These are phyloP conservation scores for Athene noctua DNA, from an alignment of 2,113 vertebrate genomes.

Conservation along the genomic window DNA sequence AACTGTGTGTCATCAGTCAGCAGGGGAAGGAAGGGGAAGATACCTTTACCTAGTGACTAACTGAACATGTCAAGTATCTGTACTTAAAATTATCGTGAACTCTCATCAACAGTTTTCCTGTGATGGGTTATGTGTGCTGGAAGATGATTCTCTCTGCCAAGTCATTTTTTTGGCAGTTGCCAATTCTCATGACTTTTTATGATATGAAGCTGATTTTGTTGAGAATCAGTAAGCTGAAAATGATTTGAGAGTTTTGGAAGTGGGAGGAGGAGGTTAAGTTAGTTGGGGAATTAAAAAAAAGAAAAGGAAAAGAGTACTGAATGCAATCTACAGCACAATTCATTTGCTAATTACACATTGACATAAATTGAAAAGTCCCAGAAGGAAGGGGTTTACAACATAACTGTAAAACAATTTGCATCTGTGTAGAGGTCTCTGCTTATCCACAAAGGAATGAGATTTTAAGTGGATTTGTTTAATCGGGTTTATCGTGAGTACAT, in stretches of 20 bases:
- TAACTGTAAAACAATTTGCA: constrained; percentile 59
- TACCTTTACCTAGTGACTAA: background rate
- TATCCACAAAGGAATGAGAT: constrained; percentile 55
- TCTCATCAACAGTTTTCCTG: background rate
- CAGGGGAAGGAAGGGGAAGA: background rate
- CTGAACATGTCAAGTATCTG: background rate
- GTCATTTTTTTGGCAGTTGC: background rate
- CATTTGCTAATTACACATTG: constrained; percentile 59
- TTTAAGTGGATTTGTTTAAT: constrained; percentile 64
- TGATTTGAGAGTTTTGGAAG: background rate
- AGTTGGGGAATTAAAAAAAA: background rate
- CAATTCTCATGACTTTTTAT: background rate
- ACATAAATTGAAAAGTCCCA: constrained; percentile 51
- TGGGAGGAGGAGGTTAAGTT: background rate
- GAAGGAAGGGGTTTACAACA: constrained; percentile 38
- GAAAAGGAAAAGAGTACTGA: background rate
- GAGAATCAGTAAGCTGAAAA: background rate
- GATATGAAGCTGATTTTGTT: background rate
- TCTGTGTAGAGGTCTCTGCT: constrained; percentile 50
- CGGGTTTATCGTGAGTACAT: background rate
- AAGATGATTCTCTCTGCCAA: background rate
- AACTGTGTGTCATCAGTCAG: background rate
- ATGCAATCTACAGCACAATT: constrained; percentile 40
- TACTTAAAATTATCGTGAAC: background rate
- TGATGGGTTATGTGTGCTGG: background rate